Conservation (phyloP, 1,140 invertebrate species). For the Bombyx mori region DNA sequence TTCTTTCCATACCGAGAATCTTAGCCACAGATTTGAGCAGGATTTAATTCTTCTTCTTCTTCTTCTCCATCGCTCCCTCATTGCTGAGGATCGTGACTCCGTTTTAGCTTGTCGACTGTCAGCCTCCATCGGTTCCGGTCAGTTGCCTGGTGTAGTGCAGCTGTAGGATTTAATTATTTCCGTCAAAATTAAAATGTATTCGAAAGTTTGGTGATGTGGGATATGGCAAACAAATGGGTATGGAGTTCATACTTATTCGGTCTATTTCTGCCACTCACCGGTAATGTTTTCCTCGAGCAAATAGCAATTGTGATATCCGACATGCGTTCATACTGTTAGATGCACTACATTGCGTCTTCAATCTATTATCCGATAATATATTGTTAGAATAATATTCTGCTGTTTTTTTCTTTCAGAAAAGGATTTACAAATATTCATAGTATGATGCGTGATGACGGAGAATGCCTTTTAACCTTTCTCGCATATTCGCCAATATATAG, state of each 20-base stretch:
- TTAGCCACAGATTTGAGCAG: background rate
- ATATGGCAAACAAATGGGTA: background rate
- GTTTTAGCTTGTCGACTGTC: no score
- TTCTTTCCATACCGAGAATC: background rate
- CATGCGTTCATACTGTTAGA: no score
- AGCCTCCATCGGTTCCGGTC: no score
- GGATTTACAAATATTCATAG: background rate
- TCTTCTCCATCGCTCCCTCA: no score
- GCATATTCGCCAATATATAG: background rate
- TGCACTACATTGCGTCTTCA: no score
- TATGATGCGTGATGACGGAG: background rate
- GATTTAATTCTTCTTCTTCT: no score
- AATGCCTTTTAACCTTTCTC: background rate
- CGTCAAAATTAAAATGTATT: conserved; percentile 1
- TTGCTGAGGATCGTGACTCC: no score
- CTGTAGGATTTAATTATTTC: background rate
- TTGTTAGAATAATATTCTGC: background rate
- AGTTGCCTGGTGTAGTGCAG: no score
- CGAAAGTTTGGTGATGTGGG: background rate
- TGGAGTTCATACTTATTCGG: no score
- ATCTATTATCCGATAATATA: no score
- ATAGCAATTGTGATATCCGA: no score
- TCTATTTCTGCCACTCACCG: background rate
- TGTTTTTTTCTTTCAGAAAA: conserved; percentile 3
- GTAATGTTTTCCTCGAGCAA: background rate